Evolutionary conservation across 2,113 vertebrate species (phyloP), one percentile per base, ranked within the genome.

Genomic region (Ploceus nigricollis): DNA sequence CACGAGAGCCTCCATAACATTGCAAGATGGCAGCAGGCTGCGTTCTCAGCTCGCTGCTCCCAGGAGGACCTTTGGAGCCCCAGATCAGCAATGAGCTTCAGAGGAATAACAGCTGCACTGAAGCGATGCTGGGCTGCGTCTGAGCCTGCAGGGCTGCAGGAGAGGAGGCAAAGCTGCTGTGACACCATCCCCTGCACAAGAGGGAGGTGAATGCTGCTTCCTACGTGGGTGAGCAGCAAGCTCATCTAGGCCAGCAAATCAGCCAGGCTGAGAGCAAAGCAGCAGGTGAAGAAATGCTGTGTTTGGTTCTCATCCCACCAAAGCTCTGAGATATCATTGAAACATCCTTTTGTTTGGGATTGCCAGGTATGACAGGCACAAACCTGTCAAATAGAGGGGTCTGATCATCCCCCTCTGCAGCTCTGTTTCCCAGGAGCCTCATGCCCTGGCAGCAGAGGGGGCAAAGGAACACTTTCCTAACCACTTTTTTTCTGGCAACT

Each of bases 11-110:
- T 63, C 45, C 6, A 3, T 5, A 57, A 48, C 11, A 7, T 4
- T 0, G 0, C 20, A 39, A 42, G 18, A 42, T 11, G 2, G 6
- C 82, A 73, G 44, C 18, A 23, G 15, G 7, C 20, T 40, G 5
- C 2, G 1, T n/a, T 76, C 44, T 72, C 39, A 77, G 42, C 33
- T 80, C 4, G 0, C 39, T 68, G 35, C 33, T 77, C 28, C 56
- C 8, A 31, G 42, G 7, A 45, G 24, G 7, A 51, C 33, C 33
- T 71, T 2, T 33, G 18, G 47, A 53, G n/a, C 22, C 37, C 5
- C 47, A 28, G 23, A 35, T 30, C 58, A 79, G 66, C 27, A 33
- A 45, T 7, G 15, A 9, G 13, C 31, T 57, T 61, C 13, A 44
- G 44, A 33, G 47, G 33, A 42, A 16, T 10, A 40, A 13, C 4